Percentiles rank a stretch among this genome's conserved stretches.
Evolutionary conservation across 2,888 invertebrate species (phyloP).

Genomic region (Lordiphosa andalusiaca): DNA sequence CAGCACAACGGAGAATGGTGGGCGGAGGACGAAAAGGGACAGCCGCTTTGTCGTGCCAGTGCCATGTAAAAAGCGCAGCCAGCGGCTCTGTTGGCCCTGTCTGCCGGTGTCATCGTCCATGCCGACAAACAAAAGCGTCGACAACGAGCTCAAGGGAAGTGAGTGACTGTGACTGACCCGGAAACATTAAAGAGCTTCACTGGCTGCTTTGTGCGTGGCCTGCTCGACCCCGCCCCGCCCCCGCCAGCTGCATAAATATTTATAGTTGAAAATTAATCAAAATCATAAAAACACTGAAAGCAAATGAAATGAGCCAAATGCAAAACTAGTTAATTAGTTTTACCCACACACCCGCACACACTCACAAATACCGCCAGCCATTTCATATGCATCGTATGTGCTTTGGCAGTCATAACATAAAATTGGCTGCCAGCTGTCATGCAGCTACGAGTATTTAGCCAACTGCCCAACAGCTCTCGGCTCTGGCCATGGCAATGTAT

Average conservation of each 20-base stretch:
- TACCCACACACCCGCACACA: slow-evolving; percentile 24
- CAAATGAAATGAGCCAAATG: slow-evolving; percentile 45
- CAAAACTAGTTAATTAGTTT: slow-evolving; percentile 68
- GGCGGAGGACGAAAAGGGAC: slow-evolving; percentile 22
- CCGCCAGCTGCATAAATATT: slow-evolving; percentile 63
- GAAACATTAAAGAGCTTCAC: slow-evolving; percentile 66
- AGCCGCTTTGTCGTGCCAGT: slow-evolving; percentile 38
- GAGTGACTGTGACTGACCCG: slow-evolving; percentile 72
- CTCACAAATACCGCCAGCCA: too few relatives aligned
- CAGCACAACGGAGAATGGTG: slow-evolving; percentile 34
- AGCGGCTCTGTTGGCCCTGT: slow-evolving; percentile 50
- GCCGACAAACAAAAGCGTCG: slow-evolving; percentile 72
- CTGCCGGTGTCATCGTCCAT: slow-evolving; percentile 71
- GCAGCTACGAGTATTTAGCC: slow-evolving; percentile 49
- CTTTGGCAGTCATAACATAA: slow-evolving; percentile 42
- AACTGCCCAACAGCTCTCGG: slow-evolving; percentile 36
- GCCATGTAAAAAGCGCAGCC: slow-evolving; percentile 67
- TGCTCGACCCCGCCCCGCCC: slow-evolving; percentile 12
- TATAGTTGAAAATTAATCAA: slow-evolving; percentile 69
- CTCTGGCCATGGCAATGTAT: slow-evolving; percentile 31
- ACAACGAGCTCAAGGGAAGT: slow-evolving; percentile 73
- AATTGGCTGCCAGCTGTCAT: slow-evolving; percentile 69
- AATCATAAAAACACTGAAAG: slow-evolving; percentile 32
- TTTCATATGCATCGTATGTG: slow-evolving; percentile 12
- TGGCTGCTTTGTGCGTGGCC: slow-evolving; percentile 43